Percentiles rank a stretch among this genome's conserved stretches.
Conservation (phyloP, 2,113 vertebrate genomes). For the Harpagus bidentatus region DNA sequence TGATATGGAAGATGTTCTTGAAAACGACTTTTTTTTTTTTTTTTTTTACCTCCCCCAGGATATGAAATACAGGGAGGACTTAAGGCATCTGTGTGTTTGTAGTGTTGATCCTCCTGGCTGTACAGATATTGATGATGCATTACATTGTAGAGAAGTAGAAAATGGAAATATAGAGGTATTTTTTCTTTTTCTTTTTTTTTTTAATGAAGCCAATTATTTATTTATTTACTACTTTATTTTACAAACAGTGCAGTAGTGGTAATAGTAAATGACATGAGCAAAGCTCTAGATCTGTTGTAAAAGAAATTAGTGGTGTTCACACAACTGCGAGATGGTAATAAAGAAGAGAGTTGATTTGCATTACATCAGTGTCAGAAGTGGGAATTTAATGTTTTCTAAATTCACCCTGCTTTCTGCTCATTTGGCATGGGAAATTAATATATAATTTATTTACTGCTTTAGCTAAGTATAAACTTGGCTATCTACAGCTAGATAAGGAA, state of each 20-base stretch:
- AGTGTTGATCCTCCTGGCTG: constrained; percentile 98
- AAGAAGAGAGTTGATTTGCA: neutral
- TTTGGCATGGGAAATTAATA: neutral
- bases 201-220: neutral
- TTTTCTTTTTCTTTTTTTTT: neutral
- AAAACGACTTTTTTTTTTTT: neutral
- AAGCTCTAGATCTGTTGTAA: neutral
- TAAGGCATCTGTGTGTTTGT: constrained; percentile 86
- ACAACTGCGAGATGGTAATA: neutral
- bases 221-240: neutral
- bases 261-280: neutral
- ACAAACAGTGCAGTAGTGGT: neutral
- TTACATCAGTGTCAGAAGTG: neutral
- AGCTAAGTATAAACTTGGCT: neutral
- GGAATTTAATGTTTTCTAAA: neutral
- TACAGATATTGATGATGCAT: constrained; percentile 95
- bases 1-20: neutral
- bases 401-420: neutral
- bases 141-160: constrained; percentile 86
- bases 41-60: constrained; percentile 69
- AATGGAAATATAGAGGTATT: constrained; percentile 91
- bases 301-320: neutral
- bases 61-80: constrained; percentile 83
- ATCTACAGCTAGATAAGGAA: neutral
- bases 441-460: neutral